Evolutionary conservation across 2,113 vertebrate genomes (phyloP).

Genomic region (Istiophorus platypterus): DNA sequence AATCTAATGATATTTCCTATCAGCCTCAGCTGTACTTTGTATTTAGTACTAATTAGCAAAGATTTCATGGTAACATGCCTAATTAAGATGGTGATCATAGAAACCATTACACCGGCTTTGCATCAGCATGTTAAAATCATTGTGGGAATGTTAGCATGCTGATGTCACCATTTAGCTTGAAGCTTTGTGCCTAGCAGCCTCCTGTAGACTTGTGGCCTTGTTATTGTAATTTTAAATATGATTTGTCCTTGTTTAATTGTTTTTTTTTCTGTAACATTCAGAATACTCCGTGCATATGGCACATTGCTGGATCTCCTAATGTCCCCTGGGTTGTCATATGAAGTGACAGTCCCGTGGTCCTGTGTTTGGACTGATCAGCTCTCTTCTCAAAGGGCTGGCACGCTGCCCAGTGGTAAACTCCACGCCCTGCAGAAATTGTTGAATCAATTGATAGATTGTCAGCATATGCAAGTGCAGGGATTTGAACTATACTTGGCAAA

Average conservation of each 20-base stretch:
- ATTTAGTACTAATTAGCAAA: too few species aligned
- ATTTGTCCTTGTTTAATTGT: slow-evolving; percentile 6
- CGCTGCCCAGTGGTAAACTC: slow-evolving; percentile 57
- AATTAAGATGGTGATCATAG: neutral
- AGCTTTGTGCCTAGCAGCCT: neutral
- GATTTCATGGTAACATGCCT: too few species aligned
- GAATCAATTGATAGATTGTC: slow-evolving; percentile 63
- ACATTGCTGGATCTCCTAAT: neutral
- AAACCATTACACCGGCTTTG: neutral
- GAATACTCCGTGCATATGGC: neutral
- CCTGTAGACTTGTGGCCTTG: neutral
- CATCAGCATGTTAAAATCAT: neutral
- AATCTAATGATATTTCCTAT: too few species aligned
- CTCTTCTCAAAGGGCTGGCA: slow-evolving; percentile 40
- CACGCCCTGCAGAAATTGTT: slow-evolving; percentile 49
- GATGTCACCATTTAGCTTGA: neutral
- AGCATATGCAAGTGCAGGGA: slow-evolving; percentile 42
- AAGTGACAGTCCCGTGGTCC: slow-evolving; percentile 5
- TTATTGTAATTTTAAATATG: slow-evolving; percentile 9
- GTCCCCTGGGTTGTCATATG: slow-evolving; percentile 3
- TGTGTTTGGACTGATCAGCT: slow-evolving; percentile 23
- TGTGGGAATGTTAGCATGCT: neutral
- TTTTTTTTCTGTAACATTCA: neutral
- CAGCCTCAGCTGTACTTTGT: too few species aligned
- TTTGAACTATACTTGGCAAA: slow-evolving; percentile 38